phyloP scores from a whole-genome alignment of 1,140 invertebrate species.

The Chironomus tepperi region DNA sequence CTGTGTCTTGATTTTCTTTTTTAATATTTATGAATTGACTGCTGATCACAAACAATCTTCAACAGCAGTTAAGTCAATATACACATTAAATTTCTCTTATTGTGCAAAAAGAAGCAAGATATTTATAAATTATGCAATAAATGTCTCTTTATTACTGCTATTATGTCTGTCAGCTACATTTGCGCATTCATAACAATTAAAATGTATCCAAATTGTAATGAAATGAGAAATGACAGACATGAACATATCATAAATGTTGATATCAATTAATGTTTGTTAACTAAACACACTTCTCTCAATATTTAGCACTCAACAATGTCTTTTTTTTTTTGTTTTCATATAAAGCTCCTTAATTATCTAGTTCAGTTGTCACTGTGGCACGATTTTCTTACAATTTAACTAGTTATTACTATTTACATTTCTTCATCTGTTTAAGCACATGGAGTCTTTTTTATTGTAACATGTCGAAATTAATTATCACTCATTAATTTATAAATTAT shows the following conservation, averaged over 20 bases:
- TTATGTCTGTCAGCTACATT: not conserved
- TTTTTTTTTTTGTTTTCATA: too few relatives aligned
- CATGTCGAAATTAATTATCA: not conserved
- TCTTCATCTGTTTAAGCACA: not conserved
- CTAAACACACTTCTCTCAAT: not conserved
- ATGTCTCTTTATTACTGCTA: not conserved
- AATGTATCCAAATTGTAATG: not conserved
- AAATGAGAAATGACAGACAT: not conserved
- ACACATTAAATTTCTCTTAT: too few relatives aligned
- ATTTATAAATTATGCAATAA: not conserved
- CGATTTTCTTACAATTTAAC: not conserved
- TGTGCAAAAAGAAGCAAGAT: too few relatives aligned
- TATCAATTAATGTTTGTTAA: not conserved
- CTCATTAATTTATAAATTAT: not conserved
- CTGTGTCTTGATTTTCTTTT: too few relatives aligned
- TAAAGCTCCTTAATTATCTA: not conserved
- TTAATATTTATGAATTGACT: too few relatives aligned
- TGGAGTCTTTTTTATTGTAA: too few relatives aligned
- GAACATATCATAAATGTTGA: not conserved
- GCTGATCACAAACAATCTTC: too few relatives aligned
- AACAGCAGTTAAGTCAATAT: too few relatives aligned
- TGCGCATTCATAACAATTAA: slow-evolving; percentile 4
- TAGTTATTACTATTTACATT: not conserved
- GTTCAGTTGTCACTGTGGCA: not conserved
- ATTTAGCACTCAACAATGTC: not conserved